Percentiles rank a stretch among this genome's conserved stretches.
Conservation (phyloP, 1,140 invertebrate species). For the Drosophila mojavensis region DNA sequence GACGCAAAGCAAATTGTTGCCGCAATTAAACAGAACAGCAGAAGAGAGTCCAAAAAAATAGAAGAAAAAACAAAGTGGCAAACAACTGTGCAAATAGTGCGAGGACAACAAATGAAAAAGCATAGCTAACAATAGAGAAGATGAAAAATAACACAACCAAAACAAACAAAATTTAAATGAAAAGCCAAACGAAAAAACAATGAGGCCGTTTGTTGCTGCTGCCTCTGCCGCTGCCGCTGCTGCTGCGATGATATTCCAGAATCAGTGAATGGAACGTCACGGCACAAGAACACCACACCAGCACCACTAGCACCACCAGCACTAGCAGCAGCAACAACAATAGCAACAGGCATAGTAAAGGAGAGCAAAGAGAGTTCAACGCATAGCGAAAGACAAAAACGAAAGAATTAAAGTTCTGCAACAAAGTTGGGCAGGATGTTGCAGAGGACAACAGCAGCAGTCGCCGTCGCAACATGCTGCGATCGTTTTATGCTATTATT, state of each 20-base stretch:
- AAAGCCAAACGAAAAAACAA: conserved; percentile 62
- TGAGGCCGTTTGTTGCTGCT: conserved; percentile 51
- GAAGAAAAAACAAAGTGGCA: neutral
- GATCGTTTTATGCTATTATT: neutral
- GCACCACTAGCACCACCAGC: conserved; percentile 20
- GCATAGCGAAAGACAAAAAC: conserved; percentile 17
- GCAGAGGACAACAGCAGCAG: conserved; percentile 1
- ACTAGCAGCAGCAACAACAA: conserved; percentile 8
- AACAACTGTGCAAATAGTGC: conserved; percentile 29
- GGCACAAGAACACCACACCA: conserved; percentile 51
- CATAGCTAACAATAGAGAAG: conserved; percentile 23
- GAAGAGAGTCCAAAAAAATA: neutral
- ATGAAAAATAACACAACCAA: conserved; percentile 37
- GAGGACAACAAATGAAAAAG: conserved; percentile 20
- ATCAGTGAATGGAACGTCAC: conserved; percentile 79
- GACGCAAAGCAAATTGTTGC: neutral
- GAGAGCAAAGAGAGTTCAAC: conserved; percentile 26
- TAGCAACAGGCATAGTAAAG: conserved; percentile 22
- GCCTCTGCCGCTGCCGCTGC: conserved; percentile 5
- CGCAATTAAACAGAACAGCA: conserved; percentile 6
- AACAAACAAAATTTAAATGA: conserved; percentile 67
- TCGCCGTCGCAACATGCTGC: neutral
- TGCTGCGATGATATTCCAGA: conserved; percentile 57
- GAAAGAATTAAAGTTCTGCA: conserved; percentile 28
- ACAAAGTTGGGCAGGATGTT: conserved; percentile 26